phyloP scores from a whole-genome alignment of 1,140 invertebrate species.

The Chymomyza costata region DNA sequence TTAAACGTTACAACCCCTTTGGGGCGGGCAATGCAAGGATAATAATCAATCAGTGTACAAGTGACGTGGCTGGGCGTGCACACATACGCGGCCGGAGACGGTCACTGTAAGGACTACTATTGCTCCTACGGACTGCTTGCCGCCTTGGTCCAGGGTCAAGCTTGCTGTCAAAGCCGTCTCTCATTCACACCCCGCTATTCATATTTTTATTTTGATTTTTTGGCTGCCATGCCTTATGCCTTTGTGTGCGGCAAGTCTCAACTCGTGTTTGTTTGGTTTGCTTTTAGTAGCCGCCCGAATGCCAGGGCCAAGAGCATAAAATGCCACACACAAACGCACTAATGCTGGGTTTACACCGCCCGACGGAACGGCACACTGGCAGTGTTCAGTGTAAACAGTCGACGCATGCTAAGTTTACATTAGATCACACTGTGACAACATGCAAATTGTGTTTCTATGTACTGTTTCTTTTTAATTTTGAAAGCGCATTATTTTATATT shows the following conservation, averaged over 20 bases:
- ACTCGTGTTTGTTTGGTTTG: constrained; percentile 20
- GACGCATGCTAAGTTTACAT: too few species aligned
- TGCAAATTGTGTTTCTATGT: constrained; percentile 11
- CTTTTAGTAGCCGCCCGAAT: constrained; percentile 10
- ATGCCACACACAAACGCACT: neutral
- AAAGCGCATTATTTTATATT: too few species aligned
- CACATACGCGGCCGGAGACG: constrained; percentile 8
- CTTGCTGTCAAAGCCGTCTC: constrained; percentile 15
- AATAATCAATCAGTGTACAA: constrained; percentile 57
- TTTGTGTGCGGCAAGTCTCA: constrained; percentile 45
- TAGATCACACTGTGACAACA: too few species aligned
- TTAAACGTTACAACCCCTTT: constrained; percentile 61
- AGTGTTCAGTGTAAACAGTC: too few species aligned
- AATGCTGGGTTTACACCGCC: too few species aligned
- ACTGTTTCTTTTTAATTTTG: constrained; percentile 2
- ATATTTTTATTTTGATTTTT: too few species aligned
- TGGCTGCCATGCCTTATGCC: constrained; percentile 55
- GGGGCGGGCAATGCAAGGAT: constrained; percentile 25
- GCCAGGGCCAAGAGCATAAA: too few species aligned
- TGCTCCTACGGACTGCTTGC: constrained; percentile 23
- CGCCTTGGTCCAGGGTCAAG: too few species aligned
- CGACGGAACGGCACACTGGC: too few species aligned
- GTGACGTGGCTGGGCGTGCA: constrained; percentile 21
- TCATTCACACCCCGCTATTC: constrained; percentile 44
- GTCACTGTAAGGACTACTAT: too few species aligned